Conservation (phyloP, 2,113 vertebrate species). For the Rynchops niger region DNA sequence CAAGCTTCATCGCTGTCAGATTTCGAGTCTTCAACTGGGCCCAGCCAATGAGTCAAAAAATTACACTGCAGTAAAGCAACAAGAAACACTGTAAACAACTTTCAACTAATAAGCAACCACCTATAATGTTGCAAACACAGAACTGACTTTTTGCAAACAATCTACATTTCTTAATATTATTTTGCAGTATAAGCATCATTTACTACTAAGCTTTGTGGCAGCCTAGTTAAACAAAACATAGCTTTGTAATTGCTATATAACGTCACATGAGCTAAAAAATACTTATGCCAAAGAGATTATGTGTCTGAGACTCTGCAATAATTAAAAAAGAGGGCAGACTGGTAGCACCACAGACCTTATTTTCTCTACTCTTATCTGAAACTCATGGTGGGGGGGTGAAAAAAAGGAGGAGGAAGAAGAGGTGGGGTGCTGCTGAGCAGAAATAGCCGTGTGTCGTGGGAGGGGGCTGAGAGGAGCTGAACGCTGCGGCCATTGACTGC, state of each 20-base stretch:
- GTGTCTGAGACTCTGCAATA: background rate
- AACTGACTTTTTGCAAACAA: accelerated
- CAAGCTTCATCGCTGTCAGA: background rate
- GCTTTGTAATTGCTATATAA: background rate
- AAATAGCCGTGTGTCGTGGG: background rate
- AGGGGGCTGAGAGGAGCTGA: background rate
- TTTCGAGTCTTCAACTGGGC: background rate
- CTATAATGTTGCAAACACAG: background rate
- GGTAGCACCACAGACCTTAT: background rate
- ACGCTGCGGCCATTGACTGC: background rate
- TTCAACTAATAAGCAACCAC: background rate
- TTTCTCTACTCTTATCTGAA: background rate
- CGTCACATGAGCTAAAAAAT: background rate
- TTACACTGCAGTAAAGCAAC: background rate
- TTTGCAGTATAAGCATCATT: background rate
- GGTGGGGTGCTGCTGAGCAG: background rate
- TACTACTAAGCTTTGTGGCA: background rate
- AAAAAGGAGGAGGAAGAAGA: background rate
- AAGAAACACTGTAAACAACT: background rate
- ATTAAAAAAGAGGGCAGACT: background rate
- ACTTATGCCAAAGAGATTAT: background rate
- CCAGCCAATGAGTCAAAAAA: background rate
- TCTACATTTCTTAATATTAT: background rate
- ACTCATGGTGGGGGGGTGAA: accelerated
- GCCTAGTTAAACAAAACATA: background rate